These are phyloP conservation scores for Artibeus jamaicensis DNA, from an alignment of 2,797 vertebrate species.

Conservation along the genomic window DNA sequence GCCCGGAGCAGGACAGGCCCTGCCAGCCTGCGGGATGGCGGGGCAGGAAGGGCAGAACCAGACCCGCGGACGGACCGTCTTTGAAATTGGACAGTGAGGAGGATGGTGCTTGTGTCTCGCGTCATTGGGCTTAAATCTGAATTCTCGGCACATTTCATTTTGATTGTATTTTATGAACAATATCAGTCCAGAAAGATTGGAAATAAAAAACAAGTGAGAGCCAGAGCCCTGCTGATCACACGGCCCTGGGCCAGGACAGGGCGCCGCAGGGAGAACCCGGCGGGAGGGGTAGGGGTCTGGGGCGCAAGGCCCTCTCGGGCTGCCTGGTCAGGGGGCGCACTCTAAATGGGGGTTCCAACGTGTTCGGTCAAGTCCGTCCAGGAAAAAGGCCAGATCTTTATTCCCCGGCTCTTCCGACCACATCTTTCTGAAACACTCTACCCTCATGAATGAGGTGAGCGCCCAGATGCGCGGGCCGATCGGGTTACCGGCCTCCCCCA, in stretches of 20 bases:
- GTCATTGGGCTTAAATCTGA: background rate
- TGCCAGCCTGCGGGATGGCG: rapidly evolving
- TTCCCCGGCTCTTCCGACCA: background rate
- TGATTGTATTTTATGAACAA: background rate
- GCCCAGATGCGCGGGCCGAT: background rate
- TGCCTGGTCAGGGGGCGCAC: no score
- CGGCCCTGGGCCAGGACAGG: background rate
- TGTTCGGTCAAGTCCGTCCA: background rate
- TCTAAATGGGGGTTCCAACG: rapidly evolving
- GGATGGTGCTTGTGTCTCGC: rapidly evolving
- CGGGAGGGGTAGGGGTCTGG: rapidly evolving
- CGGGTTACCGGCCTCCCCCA: background rate
- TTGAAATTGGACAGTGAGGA: background rate
- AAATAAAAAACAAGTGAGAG: background rate
- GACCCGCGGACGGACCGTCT: background rate
- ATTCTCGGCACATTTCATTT: background rate
- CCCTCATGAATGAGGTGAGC: background rate
- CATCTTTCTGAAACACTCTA: background rate
- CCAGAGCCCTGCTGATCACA: background rate
- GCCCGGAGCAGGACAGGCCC: background rate
- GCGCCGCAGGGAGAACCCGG: no score
- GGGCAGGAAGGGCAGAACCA: rapidly evolving
- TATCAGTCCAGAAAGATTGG: background rate
- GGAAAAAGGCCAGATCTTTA: background rate
- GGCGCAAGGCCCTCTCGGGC: background rate